Evolutionary conservation across 1,140 invertebrate species (phyloP).

Genomic region (Heliothis virescens): DNA sequence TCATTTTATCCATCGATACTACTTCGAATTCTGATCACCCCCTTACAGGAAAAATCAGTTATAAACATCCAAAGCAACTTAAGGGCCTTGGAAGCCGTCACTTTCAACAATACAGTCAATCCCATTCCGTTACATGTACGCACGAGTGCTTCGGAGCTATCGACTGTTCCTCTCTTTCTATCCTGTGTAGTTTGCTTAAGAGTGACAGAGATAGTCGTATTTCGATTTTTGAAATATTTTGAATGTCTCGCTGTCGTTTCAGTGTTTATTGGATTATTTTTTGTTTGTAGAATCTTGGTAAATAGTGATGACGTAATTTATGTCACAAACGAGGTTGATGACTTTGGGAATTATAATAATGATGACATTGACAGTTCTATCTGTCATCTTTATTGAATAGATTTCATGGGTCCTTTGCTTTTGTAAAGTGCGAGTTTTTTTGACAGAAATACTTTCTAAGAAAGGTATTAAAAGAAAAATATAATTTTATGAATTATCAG

Average conservation of each 20-base stretch:
- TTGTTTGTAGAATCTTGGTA: conserved; percentile 24
- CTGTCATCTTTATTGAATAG: not conserved
- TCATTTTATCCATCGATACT: not conserved
- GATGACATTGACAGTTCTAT: conserved; percentile 20
- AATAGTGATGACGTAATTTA: conserved; percentile 19
- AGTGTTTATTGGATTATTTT: conserved; percentile 39
- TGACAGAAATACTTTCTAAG: too few relatives aligned
- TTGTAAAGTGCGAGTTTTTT: too few relatives aligned
- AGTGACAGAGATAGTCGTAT: not conserved
- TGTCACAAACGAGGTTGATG: conserved; percentile 23
- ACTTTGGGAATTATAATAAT: not conserved
- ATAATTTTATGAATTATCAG: too few relatives aligned
- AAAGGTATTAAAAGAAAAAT: not conserved
- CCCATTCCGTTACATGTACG: conserved; percentile 34
- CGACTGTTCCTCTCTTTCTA: conserved; percentile 10
- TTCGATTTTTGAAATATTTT: conserved; percentile 42
- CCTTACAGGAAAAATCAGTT: conserved; percentile 15
- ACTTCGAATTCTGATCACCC: conserved; percentile 10
- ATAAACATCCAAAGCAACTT: conserved; percentile 39
- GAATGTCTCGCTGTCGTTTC: conserved; percentile 32
- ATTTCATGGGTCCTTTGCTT: not conserved
- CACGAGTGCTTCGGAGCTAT: conserved; percentile 35
- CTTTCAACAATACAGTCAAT: conserved; percentile 25
- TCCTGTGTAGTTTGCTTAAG: not conserved
- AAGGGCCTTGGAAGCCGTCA: conserved; percentile 16